These are phyloP conservation scores for Neodiprion lecontei DNA, from an alignment of 1,140 invertebrate genomes.

Conservation along the genomic window DNA sequence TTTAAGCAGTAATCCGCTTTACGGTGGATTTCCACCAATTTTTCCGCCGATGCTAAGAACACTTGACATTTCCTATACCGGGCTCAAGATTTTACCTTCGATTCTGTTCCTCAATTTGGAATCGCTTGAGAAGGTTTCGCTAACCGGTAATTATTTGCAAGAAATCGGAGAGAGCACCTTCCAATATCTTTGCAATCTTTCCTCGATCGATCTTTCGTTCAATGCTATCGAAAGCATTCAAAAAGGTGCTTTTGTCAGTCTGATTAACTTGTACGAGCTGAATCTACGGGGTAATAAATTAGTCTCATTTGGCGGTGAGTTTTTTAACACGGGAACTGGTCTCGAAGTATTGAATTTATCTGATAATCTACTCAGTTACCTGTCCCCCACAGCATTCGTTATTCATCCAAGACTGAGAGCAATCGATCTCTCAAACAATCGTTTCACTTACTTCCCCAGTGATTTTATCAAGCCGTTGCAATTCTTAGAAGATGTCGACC, in stretches of 20 bases:
- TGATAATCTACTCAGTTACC: constrained; percentile 75
- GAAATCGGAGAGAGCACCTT: constrained; percentile 77
- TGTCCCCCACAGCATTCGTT: constrained; percentile 83
- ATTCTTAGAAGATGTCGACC: constrained; percentile 75
- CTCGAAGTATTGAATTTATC: constrained; percentile 78
- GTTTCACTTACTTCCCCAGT: constrained; percentile 82
- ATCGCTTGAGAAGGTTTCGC: constrained; percentile 70
- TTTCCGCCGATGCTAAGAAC: constrained; percentile 62
- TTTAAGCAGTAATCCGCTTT: constrained; percentile 77
- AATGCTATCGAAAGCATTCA: constrained; percentile 82
- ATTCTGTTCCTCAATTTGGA: constrained; percentile 74
- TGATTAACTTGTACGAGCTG: constrained; percentile 76
- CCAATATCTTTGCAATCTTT: constrained; percentile 75
- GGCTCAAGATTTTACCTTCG: constrained; percentile 72
- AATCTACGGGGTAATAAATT: constrained; percentile 80
- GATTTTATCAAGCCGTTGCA: constrained; percentile 79
- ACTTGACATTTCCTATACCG: constrained; percentile 78
- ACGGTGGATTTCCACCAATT: constrained; percentile 57
- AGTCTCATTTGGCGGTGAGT: constrained; percentile 73
- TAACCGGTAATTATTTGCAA: constrained; percentile 73
- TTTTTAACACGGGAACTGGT: constrained; percentile 79
- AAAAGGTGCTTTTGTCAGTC: constrained; percentile 75
- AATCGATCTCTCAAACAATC: constrained; percentile 75
- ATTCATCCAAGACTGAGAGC: constrained; percentile 76
- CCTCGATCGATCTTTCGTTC: constrained; percentile 73